A percentile compares a stretch with the other conserved stretches of the same genome.
These are phyloP conservation scores for Nymphalis c-album DNA, from an alignment of 2,888 invertebrate genomes.

Conservation along the genomic window DNA sequence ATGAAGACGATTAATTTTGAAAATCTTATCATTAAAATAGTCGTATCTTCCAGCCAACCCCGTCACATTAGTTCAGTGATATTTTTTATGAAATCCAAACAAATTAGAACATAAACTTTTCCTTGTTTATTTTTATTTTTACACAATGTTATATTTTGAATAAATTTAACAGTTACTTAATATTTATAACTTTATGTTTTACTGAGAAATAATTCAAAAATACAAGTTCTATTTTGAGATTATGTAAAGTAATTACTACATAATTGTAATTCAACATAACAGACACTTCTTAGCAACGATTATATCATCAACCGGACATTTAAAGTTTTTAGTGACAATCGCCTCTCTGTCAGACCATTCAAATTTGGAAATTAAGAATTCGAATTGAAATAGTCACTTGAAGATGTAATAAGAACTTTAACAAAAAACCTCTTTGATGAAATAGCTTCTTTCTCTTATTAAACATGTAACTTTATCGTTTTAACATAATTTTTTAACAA, in stretches of 20 bases:
- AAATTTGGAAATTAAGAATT: conserved; percentile 20
- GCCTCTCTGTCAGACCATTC: conserved; percentile 17
- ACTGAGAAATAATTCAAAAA: not conserved
- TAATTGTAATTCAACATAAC: conserved; percentile 36
- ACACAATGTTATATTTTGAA: too few relatives aligned
- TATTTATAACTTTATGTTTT: too few relatives aligned
- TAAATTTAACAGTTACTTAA: too few relatives aligned
- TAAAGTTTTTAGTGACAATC: conserved; percentile 19
- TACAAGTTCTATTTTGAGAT: conserved; percentile 29
- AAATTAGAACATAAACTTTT: too few relatives aligned
- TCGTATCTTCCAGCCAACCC: too few relatives aligned
- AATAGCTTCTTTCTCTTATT: not conserved
- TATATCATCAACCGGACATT: conserved; percentile 37
- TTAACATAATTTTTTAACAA: too few relatives aligned
- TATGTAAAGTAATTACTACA: conserved; percentile 36
- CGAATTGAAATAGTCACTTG: not conserved
- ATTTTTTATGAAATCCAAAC: too few relatives aligned
- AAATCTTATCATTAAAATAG: too few relatives aligned
- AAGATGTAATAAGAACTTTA: not conserved
- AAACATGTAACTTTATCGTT: not conserved
- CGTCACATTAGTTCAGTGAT: too few relatives aligned
- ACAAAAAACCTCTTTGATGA: not conserved
- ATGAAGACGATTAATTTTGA: too few relatives aligned
- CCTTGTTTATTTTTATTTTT: not conserved
- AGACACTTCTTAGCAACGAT: conserved; percentile 8